Evolutionary conservation across 53 echinoderm and acorn worm genomes (phyloP).

Genomic region (Astropecten irregularis): DNA sequence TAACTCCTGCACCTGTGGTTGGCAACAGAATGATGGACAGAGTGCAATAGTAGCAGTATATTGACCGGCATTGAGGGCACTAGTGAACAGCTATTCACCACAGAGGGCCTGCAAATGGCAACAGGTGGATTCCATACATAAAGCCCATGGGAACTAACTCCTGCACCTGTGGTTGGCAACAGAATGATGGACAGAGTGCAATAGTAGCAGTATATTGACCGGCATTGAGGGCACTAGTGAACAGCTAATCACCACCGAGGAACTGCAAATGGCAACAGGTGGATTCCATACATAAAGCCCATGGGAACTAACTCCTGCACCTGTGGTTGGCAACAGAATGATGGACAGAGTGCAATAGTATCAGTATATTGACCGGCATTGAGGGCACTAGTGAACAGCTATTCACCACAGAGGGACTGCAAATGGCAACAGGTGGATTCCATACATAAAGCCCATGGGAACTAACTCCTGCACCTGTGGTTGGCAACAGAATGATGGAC

Average conservation of each 20-base stretch:
- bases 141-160: constrained; percentile 88
- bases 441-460: constrained; percentile 79
- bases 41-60: too few species aligned
- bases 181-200: background rate
- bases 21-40: background rate
- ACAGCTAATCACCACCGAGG: too few species aligned
- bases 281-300: constrained; percentile 80
- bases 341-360: too few species aligned
- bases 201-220: too few species aligned
- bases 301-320: constrained; percentile 91
- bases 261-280: too few species aligned
- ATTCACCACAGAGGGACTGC: too few species aligned
- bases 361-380: too few species aligned
- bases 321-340: constrained; percentile 34
- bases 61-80: too few species aligned
- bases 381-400: too few species aligned
- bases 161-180: constrained; percentile 72
- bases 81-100: too few species aligned
- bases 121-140: constrained; percentile 73
- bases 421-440: constrained; percentile 74
- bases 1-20: constrained; percentile 86
- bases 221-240: too few species aligned
- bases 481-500: background rate
- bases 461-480: constrained; percentile 90
- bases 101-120: too few species aligned